Percentiles rank a stretch among this genome's conserved stretches.
Evolutionary conservation across 2,888 invertebrate genomes (phyloP).

Genomic region (Dendrolimus pini): DNA sequence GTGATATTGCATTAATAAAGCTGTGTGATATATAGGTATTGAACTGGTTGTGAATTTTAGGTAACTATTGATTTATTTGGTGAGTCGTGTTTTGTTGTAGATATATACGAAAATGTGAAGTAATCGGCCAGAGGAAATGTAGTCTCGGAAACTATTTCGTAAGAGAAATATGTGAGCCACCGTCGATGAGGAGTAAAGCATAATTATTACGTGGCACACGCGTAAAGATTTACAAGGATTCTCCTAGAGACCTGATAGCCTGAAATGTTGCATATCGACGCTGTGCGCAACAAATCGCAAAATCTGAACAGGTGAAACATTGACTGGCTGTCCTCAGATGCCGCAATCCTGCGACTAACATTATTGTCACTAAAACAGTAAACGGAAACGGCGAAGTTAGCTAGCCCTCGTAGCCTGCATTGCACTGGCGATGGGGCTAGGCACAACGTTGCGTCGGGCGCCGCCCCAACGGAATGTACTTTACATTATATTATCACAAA

Average conservation of each 20-base stretch:
- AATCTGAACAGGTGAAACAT: no score
- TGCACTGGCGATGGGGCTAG: conserved; percentile 3
- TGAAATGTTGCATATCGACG: not conserved
- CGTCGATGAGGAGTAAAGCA: not conserved
- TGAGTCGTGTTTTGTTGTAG: conserved; percentile 41
- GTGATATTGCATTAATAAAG: conserved; percentile 71
- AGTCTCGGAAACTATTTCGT: not conserved
- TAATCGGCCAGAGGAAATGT: conserved; percentile 16
- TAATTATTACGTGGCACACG: conserved; percentile 6
- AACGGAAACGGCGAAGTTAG: conserved; percentile 26
- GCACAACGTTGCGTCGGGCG: conserved; percentile 9
- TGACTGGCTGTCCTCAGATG: conserved; percentile 10
- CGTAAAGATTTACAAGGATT: conserved; percentile 2
- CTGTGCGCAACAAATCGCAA: not conserved
- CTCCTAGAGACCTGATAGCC: no score
- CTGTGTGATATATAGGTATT: conserved; percentile 58
- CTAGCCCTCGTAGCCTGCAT: conserved; percentile 19
- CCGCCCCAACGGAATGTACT: conserved; percentile 59
- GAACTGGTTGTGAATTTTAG: conserved; percentile 69
- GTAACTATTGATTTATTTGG: conserved; percentile 76
- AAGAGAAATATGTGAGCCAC: not conserved
- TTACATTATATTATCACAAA: conserved; percentile 68
- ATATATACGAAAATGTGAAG: conserved; percentile 16
- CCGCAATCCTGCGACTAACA: conserved; percentile 37
- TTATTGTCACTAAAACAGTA: conserved; percentile 66